These are phyloP conservation scores for Malacoraja senta DNA, from an alignment of 2,797 vertebrate species.

Conservation along the genomic window DNA sequence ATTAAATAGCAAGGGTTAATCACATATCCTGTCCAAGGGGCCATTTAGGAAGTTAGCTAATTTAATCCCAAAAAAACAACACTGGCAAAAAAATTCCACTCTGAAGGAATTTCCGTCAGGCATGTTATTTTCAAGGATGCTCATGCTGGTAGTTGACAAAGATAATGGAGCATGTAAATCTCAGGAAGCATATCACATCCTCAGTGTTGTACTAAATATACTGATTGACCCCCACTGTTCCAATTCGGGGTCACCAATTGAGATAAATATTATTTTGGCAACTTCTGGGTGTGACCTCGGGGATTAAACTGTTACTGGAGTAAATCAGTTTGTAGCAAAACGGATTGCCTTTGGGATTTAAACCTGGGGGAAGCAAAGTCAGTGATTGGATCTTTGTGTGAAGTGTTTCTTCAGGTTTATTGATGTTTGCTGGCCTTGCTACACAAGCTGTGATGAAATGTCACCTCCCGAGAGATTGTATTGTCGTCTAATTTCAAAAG, in stretches of 20 bases:
- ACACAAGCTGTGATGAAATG: neutral
- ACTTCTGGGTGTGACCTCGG: neutral
- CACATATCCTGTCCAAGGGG: neutral
- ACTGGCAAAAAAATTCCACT: too few relatives aligned
- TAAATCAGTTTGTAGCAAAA: neutral
- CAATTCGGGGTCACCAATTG: neutral
- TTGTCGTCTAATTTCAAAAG: neutral
- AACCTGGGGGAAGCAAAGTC: neutral
- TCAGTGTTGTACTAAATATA: neutral
- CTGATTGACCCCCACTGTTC: neutral
- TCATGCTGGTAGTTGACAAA: neutral
- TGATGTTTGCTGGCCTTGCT: neutral
- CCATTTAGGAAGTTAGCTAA: neutral
- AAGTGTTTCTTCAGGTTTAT: neutral
- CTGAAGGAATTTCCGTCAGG: neutral
- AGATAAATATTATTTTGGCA: conserved; percentile 1
- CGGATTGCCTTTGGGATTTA: neutral
- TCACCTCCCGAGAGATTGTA: neutral
- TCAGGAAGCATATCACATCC: neutral
- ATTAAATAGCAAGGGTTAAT: too few relatives aligned
- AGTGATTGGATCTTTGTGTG: neutral
- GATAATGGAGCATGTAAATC: neutral
- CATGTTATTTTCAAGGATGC: too few relatives aligned
- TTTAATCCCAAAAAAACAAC: neutral
- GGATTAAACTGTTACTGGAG: neutral